Percentiles rank a stretch among this genome's conserved stretches.
Evolutionary conservation across 2,888 invertebrate genomes (phyloP).

Genomic region (Didymodactylos carnosus): DNA sequence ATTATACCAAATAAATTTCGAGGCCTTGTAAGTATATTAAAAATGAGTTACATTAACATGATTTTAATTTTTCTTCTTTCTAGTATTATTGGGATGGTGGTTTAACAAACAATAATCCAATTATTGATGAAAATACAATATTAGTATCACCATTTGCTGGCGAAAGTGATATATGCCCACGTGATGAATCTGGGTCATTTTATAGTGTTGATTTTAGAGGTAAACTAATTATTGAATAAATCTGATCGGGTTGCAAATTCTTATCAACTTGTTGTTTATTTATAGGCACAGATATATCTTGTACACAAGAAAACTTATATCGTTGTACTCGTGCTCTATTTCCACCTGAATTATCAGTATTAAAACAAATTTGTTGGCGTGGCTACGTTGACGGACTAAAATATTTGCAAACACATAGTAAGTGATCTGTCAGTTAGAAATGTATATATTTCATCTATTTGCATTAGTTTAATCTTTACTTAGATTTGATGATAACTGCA

Average conservation of each 20-base stretch:
- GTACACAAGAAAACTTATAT: slow-evolving; percentile 11
- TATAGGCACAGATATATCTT: slow-evolving; percentile 6
- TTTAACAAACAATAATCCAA: slow-evolving; percentile 77
- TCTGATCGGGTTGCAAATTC: too few relatives aligned
- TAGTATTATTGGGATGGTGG: slow-evolving; percentile 73
- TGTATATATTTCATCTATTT: neutral
- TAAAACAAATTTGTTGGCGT: slow-evolving; percentile 11
- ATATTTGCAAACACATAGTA: slow-evolving; percentile 10
- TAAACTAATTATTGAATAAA: neutral
- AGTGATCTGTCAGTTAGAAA: neutral
- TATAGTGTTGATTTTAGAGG: slow-evolving; percentile 7
- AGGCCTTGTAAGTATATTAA: slow-evolving; percentile 28
- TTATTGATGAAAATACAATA: slow-evolving; percentile 74
- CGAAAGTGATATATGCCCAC: slow-evolving; percentile 81
- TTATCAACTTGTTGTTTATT: neutral
- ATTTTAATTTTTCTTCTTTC: slow-evolving; percentile 16
- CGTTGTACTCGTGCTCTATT: slow-evolving; percentile 6
- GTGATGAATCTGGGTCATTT: slow-evolving; percentile 6
- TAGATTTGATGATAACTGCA: neutral
- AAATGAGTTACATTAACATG: neutral
- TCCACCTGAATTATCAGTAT: slow-evolving; percentile 8
- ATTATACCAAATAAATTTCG: slow-evolving; percentile 56
- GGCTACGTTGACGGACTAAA: slow-evolving; percentile 10
- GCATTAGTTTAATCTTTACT: neutral
- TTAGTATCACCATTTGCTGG: slow-evolving; percentile 77